A percentile compares a stretch with the other conserved stretches of the same genome.
Evolutionary conservation across 2,113 vertebrate species (phyloP).

Genomic region (Cheilinus undulatus): DNA sequence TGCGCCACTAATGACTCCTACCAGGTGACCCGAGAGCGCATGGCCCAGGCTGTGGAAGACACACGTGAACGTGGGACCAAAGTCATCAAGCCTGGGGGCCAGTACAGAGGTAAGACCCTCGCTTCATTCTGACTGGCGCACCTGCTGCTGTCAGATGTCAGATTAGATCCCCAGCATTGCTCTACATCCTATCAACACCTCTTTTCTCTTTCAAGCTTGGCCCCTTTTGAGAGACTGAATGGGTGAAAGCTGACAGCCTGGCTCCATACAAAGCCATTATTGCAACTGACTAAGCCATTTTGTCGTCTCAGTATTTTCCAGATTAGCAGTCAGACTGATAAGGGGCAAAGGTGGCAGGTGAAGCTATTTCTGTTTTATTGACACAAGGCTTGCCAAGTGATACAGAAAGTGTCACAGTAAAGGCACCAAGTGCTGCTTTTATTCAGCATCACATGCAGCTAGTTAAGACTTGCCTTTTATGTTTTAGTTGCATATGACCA

Average conservation of each 20-base stretch:
- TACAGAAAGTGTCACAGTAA: background rate
- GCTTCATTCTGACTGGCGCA: background rate
- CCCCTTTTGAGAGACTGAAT: conserved; percentile 57
- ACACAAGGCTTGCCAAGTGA: conserved; percentile 8
- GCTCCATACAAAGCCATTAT: conserved; percentile 55
- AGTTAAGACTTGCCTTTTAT: background rate
- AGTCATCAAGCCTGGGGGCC: conserved; percentile 91
- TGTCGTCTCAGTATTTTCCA: conserved; percentile 45
- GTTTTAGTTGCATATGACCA: background rate
- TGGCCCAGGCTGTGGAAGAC: conserved; percentile 91
- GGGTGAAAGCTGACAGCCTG: conserved; percentile 50
- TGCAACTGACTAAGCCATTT: conserved; percentile 45
- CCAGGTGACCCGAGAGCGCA: conserved; percentile 88
- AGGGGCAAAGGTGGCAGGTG: conserved; percentile 41
- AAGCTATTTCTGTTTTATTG: conserved; percentile 41
- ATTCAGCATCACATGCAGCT: conserved; percentile 1
- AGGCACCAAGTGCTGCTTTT: background rate
- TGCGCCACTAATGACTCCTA: conserved; percentile 92
- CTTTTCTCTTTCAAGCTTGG: conserved; percentile 39
- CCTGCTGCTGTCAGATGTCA: conserved; percentile 6
- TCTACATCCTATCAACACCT: conserved; percentile 32
- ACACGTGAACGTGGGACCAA: conserved; percentile 90
- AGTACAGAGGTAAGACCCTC: conserved; percentile 74
- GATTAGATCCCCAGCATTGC: conserved; percentile 18
- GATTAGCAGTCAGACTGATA: conserved; percentile 56